Evolutionary conservation across 2,113 vertebrate genomes (phyloP).

Genomic region (Riparia riparia): DNA sequence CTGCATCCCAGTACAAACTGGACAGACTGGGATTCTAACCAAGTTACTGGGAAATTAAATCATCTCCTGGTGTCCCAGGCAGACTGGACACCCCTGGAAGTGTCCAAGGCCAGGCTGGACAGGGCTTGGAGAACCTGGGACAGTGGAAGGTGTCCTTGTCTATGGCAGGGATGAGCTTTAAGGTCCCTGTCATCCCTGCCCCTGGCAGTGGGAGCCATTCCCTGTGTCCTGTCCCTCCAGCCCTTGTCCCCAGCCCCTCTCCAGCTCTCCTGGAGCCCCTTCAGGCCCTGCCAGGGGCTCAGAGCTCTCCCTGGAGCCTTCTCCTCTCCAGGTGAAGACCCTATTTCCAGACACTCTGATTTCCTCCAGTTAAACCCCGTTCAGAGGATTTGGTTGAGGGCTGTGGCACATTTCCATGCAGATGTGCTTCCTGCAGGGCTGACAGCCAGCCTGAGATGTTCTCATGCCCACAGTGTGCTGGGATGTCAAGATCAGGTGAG

Average conservation of each 20-base stretch:
- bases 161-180: not conserved
- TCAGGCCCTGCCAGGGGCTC: not conserved
- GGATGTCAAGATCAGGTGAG: not conserved
- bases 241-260: not conserved
- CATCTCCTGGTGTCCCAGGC: not conserved
- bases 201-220: not conserved
- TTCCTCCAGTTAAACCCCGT: not conserved
- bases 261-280: not conserved
- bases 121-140: not conserved
- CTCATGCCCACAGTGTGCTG: not conserved
- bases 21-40: not conserved
- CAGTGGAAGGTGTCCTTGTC: not conserved
- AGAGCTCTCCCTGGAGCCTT: not conserved
- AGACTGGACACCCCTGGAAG: not conserved
- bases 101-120: rapidly evolving
- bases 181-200: rapidly evolving
- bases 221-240: not conserved
- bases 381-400: not conserved
- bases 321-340: not conserved
- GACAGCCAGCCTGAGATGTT: not conserved
- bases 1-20: not conserved
- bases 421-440: not conserved
- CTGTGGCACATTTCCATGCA: not conserved
- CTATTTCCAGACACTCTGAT: rapidly evolving
- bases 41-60: not conserved